Conservation (phyloP, 1,140 invertebrate genomes). For the Pantala flavescens region DNA sequence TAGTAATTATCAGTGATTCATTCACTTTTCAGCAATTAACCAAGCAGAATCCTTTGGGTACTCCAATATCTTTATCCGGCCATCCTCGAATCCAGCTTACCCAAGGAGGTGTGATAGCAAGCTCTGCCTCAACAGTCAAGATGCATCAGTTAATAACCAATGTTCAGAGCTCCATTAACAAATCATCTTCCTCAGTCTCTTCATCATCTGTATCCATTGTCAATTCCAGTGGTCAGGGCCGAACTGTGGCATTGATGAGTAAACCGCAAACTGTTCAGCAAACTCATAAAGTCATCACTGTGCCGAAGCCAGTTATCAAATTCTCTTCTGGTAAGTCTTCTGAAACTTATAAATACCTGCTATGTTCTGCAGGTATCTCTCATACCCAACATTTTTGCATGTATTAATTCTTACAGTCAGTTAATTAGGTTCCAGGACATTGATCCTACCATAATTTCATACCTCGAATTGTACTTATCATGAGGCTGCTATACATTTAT, state of each 20-base stretch:
- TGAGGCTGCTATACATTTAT: no score
- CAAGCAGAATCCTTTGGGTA: not conserved
- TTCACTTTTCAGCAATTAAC: not conserved
- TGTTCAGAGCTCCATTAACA: not conserved
- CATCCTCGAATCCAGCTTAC: not conserved
- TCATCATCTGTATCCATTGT: not conserved
- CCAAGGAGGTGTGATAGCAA: not conserved
- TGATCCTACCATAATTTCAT: no score
- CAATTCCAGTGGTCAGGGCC: not conserved
- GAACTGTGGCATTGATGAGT: not conserved
- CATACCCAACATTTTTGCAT: no score
- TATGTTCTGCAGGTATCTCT: no score
- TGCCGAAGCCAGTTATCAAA: constrained; percentile 63
- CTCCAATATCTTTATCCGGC: not conserved
- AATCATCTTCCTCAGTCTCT: not conserved
- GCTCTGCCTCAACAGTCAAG: not conserved
- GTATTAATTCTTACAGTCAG: no score
- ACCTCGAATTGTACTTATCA: no score
- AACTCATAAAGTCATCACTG: constrained; percentile 46
- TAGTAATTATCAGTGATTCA: no score
- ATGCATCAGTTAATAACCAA: not conserved
- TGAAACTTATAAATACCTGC: no score
- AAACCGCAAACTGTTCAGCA: not conserved
- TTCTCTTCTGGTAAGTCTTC: constrained; percentile 36
- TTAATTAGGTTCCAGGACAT: no score